phyloP scores from a whole-genome alignment of 2,113 vertebrate species.

The Zosterops japonicus region DNA sequence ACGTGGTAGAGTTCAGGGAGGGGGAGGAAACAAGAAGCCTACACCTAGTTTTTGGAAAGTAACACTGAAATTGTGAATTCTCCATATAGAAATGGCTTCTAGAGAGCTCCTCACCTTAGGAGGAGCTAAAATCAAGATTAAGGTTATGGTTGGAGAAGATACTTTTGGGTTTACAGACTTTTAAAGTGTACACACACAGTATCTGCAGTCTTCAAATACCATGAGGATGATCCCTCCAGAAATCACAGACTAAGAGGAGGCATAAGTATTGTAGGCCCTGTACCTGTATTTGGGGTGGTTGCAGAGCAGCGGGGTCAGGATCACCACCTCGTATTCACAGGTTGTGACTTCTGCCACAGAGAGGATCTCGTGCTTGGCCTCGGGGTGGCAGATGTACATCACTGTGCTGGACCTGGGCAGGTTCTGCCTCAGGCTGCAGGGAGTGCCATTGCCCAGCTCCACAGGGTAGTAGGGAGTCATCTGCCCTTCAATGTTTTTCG shows the following conservation, averaged over 20 bases:
- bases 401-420: constrained; percentile 85
- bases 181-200: neutral
- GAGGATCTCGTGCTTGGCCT: constrained; percentile 96
- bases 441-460: constrained; percentile 93
- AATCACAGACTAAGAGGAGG: neutral
- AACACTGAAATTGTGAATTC: neutral
- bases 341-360: constrained; percentile 95
- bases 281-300: constrained; percentile 95
- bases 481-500: constrained; percentile 97
- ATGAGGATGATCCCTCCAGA: neutral
- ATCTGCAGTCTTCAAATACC: neutral
- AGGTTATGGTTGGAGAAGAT: neutral
- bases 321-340: constrained; percentile 97
- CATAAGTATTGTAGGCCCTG: neutral
- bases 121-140: neutral
- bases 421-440: constrained; percentile 89
- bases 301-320: constrained; percentile 94
- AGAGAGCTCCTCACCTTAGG: neutral
- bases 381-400: constrained; percentile 96
- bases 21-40: neutral
- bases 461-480: constrained; percentile 91
- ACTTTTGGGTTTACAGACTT: neutral
- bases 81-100: neutral
- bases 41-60: neutral
- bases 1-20: neutral